phyloP scores from a whole-genome alignment of 2,888 invertebrate species.

The Drosophila parthenogenetica region DNA sequence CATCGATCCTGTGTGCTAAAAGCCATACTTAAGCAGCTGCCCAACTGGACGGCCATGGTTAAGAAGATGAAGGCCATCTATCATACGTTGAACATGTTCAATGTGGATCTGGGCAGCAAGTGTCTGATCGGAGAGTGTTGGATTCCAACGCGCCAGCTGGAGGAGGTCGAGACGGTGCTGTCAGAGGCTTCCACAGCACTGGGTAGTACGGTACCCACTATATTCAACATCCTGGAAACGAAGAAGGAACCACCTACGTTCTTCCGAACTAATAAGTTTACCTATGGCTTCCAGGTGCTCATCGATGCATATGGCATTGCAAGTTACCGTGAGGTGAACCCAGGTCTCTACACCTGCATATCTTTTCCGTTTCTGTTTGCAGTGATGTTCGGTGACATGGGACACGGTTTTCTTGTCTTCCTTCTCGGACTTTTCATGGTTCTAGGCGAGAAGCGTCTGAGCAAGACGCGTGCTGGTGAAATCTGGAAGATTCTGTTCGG shows the following conservation, averaged over 20 bases:
- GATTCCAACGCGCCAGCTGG: constrained; percentile 91
- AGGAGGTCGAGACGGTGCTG: constrained; percentile 91
- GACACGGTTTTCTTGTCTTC: constrained; percentile 94
- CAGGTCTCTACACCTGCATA: constrained; percentile 93
- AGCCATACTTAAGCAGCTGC: constrained; percentile 92
- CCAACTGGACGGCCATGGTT: constrained; percentile 93
- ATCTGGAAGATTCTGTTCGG: constrained; percentile 99
- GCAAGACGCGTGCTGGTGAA: constrained; percentile 90
- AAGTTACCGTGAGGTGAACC: constrained; percentile 96
- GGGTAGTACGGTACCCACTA: constrained; percentile 95
- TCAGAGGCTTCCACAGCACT: constrained; percentile 92
- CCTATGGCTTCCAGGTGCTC: constrained; percentile 95
- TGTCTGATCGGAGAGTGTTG: constrained; percentile 95
- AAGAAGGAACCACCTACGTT: constrained; percentile 94
- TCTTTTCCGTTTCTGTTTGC: constrained; percentile 98
- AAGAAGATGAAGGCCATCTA: constrained; percentile 96
- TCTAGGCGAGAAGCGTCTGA: constrained; percentile 90
- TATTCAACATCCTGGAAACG: constrained; percentile 94
- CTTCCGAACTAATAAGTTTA: constrained; percentile 96
- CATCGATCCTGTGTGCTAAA: constrained; percentile 92
- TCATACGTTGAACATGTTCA: constrained; percentile 95
- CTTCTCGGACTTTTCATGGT: constrained; percentile 94
- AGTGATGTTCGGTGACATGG: constrained; percentile 97
- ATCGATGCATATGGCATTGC: constrained; percentile 98
- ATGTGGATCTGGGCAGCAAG: constrained; percentile 94